Conservation (phyloP, 2,888 invertebrate genomes). For the Acrobasis suavella region DNA sequence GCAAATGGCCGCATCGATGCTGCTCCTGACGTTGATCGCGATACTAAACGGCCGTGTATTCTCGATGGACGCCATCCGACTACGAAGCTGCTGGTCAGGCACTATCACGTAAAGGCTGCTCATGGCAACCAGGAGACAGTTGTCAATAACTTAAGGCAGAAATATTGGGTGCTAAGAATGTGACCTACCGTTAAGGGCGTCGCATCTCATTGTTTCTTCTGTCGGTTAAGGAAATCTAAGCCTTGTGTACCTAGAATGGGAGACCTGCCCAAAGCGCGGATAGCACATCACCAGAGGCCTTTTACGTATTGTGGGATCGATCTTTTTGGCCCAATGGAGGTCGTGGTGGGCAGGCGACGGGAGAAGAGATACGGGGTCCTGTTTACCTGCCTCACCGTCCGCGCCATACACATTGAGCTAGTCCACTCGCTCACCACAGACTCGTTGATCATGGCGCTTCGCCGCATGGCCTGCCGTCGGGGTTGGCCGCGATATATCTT, state of each 20-base stretch:
- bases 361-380: neutral
- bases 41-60: neutral
- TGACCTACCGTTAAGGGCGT: neutral
- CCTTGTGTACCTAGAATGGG: neutral
- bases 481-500: constrained; percentile 11
- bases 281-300: neutral
- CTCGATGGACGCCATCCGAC: neutral
- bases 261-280: neutral
- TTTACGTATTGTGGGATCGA: neutral
- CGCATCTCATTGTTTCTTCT: neutral
- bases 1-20: neutral
- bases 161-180: neutral
- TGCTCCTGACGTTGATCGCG: neutral
- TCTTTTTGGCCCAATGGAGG: constrained; percentile 2
- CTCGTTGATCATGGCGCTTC: constrained; percentile 20
- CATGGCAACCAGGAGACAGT: neutral
- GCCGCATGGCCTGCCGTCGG: constrained; percentile 19
- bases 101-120: too few relatives aligned
- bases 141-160: neutral
- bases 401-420: constrained; percentile 12
- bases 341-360: neutral
- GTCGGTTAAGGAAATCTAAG: neutral
- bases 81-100: neutral
- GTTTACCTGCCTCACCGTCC: neutral
- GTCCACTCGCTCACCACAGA: constrained; percentile 4